Base-by-base conservation (phyloP, 2,797 vertebrate genomes). In the Acipenser transmontanus region DNA sequence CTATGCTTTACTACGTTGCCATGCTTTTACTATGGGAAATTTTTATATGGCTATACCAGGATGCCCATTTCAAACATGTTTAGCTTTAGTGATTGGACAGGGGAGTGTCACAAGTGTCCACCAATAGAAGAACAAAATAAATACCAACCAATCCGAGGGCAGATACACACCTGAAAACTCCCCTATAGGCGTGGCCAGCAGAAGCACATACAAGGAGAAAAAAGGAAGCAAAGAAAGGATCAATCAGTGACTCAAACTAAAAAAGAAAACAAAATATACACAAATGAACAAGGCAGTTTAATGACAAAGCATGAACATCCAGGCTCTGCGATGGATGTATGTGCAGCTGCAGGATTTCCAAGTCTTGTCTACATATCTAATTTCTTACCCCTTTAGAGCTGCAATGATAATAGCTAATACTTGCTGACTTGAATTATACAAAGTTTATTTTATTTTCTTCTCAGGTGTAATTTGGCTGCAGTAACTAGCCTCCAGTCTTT, bases 101-200 rank as follows among this genome's bases (percentile, higher is more conserved):
- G 80, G 79, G 81, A 80, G 79, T 78, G 71, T 80, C 74, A 78
- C 82, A 80, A 0, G 73, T 81, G 77, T 82, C 73, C 73, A 76
- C 79, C 76, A 72, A 11, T 47, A 71, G 70, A 20, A 50, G 71
- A 71, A 66, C 69, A 17, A 67, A 54, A 76, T 61, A 74, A 49
- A 81, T 79, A 81, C 71, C 77, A 85, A 82, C 73, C 82, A 74
- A 83, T 61, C 69, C 77, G 77, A 80, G 81, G 80, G 87, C 74
- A 82, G 82, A 94, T 96, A 98, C 97, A 93, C 93, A 99, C 97
- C 96, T 98, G 97, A 99, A 90, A 98, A 99, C 88, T 99, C 97
- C 87, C 96, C 97, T 98, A 94, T 67, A 86, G 85, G 86, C 79
- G 84, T 81, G 86, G 87, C 93, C 95, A 87, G 91, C 87, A 87